Conservation (phyloP, 1,140 invertebrate genomes). For the Spodoptera frugiperda region DNA sequence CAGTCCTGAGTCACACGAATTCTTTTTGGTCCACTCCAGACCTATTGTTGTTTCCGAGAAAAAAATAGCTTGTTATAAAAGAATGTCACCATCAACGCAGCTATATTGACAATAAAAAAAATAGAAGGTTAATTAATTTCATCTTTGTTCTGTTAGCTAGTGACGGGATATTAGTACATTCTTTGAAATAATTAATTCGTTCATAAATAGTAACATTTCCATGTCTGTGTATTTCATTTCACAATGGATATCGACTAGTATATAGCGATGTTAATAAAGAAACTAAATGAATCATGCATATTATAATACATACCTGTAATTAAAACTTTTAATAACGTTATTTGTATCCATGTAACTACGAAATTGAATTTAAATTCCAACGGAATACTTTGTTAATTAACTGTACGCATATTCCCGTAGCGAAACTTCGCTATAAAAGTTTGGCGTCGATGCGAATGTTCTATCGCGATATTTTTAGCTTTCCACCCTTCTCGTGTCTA, state of each 20-base stretch:
- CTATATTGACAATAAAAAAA: not conserved
- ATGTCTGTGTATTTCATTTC: too few species aligned
- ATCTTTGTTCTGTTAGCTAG: not conserved
- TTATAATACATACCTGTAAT: not conserved
- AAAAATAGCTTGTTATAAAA: slow-evolving; percentile 22
- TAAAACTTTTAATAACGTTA: not conserved
- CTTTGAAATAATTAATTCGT: too few species aligned
- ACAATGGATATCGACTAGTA: too few species aligned
- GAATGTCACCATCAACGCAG: not conserved
- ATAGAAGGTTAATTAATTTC: not conserved
- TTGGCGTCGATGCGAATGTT: slow-evolving; percentile 17
- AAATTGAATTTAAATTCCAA: not conserved
- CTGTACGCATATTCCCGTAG: not conserved
- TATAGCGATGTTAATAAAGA: too few species aligned
- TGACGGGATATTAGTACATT: not conserved
- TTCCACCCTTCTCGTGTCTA: slow-evolving; percentile 35
- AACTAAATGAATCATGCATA: too few species aligned
- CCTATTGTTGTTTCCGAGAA: slow-evolving; percentile 11
- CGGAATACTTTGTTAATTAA: not conserved
- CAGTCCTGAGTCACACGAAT: not conserved
- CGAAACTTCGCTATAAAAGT: slow-evolving; percentile 5
- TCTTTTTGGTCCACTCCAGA: slow-evolving; percentile 7
- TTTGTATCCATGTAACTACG: not conserved
- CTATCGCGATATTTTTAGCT: slow-evolving; percentile 27
- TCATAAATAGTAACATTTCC: too few species aligned